Evolutionary conservation across 1,140 invertebrate species (phyloP), one percentile per base, ranked within the genome.

Genomic region (Cataglyphis hispanica): DNA sequence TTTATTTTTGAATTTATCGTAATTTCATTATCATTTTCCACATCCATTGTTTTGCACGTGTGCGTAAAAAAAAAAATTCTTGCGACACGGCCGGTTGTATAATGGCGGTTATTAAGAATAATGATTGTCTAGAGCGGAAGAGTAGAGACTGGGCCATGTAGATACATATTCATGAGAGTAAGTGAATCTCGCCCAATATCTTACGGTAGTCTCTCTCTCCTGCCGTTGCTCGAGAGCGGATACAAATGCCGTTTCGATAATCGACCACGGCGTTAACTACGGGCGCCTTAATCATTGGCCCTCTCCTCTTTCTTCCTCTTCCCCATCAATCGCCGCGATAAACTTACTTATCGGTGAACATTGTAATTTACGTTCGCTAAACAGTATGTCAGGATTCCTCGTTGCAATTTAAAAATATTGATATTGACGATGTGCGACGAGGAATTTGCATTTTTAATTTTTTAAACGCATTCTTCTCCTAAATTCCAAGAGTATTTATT

Each of bases 151-250:
- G 16, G 46, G 80, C 66, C 60, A 85, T 56, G 60, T 34, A 75
- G 77, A 90, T 90, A 87, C 88, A 90, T 90, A 90, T 90, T 90
- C 88, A 90, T 90, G 89, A 90, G 85, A 69, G 76, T 89, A 89
- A 90, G 89, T 90, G 89, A 90, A 90, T 90, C 46, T 50, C 88
- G 85, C 31, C 80, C 85, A 75, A 89, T 90, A 85, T 89, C 89
- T 90, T 81, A 76, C 74, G 53, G 50, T 34, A 31, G 50, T 60
- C 64, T 72, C 50, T 72, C 50, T 61, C 66, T 43, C 50, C 87
- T 43, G 31, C 46, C 16, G 16, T 1, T 58, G 46, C 67, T 13
- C 67, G 78, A 74, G 61, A 74, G 50, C 53, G 78, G 67, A 83
- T 83, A 83, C 67, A 83, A 83, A 83, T 83, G 67, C 67, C 67